Evolutionary conservation across 2,888 invertebrate species (phyloP).

Genomic region (Hirtodrosophila confusa): DNA sequence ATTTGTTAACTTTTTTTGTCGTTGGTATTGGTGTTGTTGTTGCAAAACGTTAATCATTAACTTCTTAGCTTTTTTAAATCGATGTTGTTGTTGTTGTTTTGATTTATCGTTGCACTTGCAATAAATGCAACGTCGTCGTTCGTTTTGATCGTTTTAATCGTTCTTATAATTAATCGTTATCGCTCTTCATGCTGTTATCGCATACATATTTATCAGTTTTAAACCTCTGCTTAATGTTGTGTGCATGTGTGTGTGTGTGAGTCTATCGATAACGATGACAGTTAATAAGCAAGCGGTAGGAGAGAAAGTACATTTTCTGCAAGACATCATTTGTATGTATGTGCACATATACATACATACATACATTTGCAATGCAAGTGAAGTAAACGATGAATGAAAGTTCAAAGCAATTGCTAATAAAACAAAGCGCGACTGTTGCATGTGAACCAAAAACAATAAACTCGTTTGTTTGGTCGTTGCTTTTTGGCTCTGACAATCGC

Average conservation of each 20-base stretch:
- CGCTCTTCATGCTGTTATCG: constrained; percentile 38
- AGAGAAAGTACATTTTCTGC: constrained; percentile 61
- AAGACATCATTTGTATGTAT: constrained; percentile 7
- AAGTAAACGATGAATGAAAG: constrained; percentile 58
- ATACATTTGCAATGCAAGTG: constrained; percentile 42
- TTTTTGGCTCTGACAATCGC: constrained; percentile 44
- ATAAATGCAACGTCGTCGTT: constrained; percentile 40
- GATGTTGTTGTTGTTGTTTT: constrained; percentile 4
- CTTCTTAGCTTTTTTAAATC: constrained; percentile 16
- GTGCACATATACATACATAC: background rate
- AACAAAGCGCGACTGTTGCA: constrained; percentile 38
- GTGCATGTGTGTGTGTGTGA: constrained; percentile 4
- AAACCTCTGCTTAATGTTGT: constrained; percentile 19
- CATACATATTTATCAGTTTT: constrained; percentile 33
- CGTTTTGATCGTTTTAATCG: constrained; percentile 42
- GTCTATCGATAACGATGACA: constrained; percentile 16
- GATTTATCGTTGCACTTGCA: constrained; percentile 30
- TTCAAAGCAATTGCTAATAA: constrained; percentile 60
- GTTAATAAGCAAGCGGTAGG: constrained; percentile 2
- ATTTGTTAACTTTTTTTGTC: constrained; percentile 20
- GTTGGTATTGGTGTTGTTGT: constrained; percentile 11
- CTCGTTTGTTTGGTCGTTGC: constrained; percentile 47
- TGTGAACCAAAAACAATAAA: constrained; percentile 54
- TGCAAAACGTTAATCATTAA: constrained; percentile 75
- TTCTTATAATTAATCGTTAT: constrained; percentile 46